A percentile compares a stretch with the other conserved stretches of the same genome.
Conservation (phyloP, 2,797 vertebrate species). For the Acestrorhynchus altus region DNA sequence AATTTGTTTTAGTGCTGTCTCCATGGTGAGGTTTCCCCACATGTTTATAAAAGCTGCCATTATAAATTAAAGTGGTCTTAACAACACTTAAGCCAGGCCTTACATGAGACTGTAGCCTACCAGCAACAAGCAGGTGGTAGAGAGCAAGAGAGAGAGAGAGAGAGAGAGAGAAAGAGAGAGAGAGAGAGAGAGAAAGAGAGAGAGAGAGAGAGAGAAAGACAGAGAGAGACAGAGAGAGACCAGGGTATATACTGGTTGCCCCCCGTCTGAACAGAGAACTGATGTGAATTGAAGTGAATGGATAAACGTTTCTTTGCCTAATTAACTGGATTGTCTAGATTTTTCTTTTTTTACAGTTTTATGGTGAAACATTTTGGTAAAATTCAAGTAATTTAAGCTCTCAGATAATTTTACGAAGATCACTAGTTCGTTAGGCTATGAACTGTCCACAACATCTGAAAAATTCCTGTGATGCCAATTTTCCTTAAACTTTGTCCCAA, state of each 20-base stretch:
- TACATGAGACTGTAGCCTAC: constrained; percentile 61
- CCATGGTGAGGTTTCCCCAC: constrained; percentile 83
- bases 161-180: constrained; percentile 66
- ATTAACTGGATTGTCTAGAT: no score
- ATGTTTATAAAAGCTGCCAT: constrained; percentile 83
- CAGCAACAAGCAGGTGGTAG: constrained; percentile 30
- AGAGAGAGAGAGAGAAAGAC: no score
- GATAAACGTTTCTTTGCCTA: no score
- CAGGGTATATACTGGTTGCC: constrained; percentile 11
- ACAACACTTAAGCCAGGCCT: constrained; percentile 79
- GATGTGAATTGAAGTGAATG: no score
- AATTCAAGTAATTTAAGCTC: no score
- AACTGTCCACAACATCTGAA: no score
- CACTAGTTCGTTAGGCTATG: no score
- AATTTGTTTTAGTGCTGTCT: constrained; percentile 85
- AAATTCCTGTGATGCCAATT: no score
- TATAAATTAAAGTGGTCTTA: constrained; percentile 84
- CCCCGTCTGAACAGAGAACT: constrained; percentile 47
- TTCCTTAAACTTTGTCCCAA: no score
- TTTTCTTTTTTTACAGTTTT: no score
- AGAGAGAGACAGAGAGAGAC: constrained; percentile 38
- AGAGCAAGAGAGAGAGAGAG: constrained; percentile 61
- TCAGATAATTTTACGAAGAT: no score
- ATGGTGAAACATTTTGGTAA: no score
- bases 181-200: constrained; percentile 67